A percentile compares a stretch with the other conserved stretches of the same genome.
Conservation (phyloP, 2,888 invertebrate species). For the Andrena marginata region DNA sequence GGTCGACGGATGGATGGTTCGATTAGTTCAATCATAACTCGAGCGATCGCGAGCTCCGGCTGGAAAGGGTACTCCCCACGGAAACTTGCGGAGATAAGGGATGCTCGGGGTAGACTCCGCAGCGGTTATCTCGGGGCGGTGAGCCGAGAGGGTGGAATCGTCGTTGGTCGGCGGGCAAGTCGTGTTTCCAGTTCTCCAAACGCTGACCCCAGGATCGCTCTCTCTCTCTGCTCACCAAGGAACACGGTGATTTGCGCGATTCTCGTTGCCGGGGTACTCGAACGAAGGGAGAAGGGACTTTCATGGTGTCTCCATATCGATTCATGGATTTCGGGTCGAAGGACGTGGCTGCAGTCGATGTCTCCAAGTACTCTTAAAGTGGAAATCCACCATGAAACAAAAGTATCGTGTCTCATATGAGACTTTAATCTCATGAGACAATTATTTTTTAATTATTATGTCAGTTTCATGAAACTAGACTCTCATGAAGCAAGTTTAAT, state of each 20-base stretch:
- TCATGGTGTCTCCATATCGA: too few relatives aligned
- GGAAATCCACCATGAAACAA: too few relatives aligned
- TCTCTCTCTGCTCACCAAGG: background rate
- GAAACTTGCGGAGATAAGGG: slow-evolving; percentile 53
- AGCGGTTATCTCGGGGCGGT: slow-evolving; percentile 33
- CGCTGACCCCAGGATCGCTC: background rate
- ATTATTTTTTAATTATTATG: too few relatives aligned
- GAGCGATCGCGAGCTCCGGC: slow-evolving; percentile 29
- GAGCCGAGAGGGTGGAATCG: slow-evolving; percentile 17
- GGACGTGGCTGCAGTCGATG: background rate
- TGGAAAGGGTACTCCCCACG: slow-evolving; percentile 14
- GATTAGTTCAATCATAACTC: slow-evolving; percentile 58
- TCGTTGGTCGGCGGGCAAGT: slow-evolving; percentile 22
- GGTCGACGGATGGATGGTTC: slow-evolving; percentile 47
- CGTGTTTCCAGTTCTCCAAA: background rate
- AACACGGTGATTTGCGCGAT: background rate
- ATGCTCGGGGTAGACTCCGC: slow-evolving; percentile 37
- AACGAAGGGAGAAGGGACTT: background rate
- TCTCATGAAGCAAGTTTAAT: too few relatives aligned
- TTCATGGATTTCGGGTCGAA: too few relatives aligned
- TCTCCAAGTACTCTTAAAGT: background rate
- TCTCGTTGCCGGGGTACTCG: background rate
- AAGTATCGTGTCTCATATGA: too few relatives aligned
- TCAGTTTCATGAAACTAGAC: too few relatives aligned
- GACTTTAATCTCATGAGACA: too few relatives aligned